A percentile compares a stretch with the other conserved stretches of the same genome.
These are phyloP conservation scores for Thunnus albacares DNA, from an alignment of 2,797 vertebrate species.

Conservation along the genomic window DNA sequence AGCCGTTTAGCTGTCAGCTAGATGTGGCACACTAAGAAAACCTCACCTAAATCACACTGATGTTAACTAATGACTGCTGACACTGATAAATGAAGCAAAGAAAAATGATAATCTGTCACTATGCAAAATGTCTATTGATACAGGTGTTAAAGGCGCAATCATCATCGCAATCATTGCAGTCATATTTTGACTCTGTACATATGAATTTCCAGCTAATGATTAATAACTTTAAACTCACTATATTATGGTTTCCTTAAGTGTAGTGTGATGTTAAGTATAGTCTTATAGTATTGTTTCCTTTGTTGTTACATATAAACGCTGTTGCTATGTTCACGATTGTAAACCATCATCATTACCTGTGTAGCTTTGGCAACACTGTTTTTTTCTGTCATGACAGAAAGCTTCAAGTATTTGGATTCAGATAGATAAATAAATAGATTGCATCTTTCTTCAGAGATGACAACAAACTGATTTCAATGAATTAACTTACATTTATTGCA, in stretches of 20 bases:
- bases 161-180: too few relatives aligned
- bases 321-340: too few relatives aligned
- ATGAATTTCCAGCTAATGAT: not conserved
- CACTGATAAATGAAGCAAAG: too few relatives aligned
- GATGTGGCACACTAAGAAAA: too few relatives aligned
- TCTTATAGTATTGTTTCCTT: too few relatives aligned
- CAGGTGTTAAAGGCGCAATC: not conserved
- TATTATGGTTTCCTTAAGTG: not conserved
- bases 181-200: not conserved
- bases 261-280: not conserved
- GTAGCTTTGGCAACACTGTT: too few relatives aligned
- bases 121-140: too few relatives aligned
- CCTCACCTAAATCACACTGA: too few relatives aligned
- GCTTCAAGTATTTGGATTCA: not conserved
- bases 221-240: not conserved
- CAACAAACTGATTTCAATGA: not conserved
- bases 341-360: not conserved
- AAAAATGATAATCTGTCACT: too few relatives aligned
- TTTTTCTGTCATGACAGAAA: not conserved
- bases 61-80: too few relatives aligned
- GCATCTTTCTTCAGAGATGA: slow-evolving; percentile 1
- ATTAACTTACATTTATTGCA: slow-evolving; percentile 28
- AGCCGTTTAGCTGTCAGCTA: too few relatives aligned
- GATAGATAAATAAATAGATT: not conserved
- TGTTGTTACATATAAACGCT: too few relatives aligned